Conservation (phyloP, 2,797 vertebrate genomes). For the Cheracebus regulus region DNA sequence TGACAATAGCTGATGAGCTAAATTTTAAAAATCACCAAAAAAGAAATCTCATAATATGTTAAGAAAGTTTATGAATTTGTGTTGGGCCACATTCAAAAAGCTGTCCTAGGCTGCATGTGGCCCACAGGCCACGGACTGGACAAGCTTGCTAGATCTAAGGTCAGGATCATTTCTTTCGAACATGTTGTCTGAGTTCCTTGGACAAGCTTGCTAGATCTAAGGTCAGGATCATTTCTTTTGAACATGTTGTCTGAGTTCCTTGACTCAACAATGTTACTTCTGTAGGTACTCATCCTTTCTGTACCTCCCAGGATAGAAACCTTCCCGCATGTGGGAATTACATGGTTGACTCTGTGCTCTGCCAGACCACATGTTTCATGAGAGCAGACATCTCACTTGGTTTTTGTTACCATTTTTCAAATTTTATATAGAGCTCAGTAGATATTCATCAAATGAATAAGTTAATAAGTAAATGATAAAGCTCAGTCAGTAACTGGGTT, state of each 20-base stretch:
- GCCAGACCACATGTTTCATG: neutral
- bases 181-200: too few species aligned
- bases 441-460: neutral
- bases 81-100: too few species aligned
- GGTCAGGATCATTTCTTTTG: neutral
- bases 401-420: neutral
- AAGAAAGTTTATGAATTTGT: too few species aligned
- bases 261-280: neutral
- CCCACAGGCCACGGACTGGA: accelerated
- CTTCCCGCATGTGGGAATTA: neutral
- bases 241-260: neutral
- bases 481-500: neutral
- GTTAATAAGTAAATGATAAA: neutral
- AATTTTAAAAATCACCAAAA: too few species aligned
- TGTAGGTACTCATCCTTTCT: neutral
- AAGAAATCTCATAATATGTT: too few species aligned
- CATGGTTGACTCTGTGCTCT: neutral
- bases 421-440: neutral
- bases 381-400: neutral
- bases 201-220: neutral
- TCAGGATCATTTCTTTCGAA: neutral
- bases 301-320: neutral
- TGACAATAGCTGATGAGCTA: too few species aligned
- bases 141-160: neutral
- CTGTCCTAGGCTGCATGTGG: too few species aligned